Conservation (phyloP, 2,797 vertebrate genomes). For the Naso thynnoides region DNA sequence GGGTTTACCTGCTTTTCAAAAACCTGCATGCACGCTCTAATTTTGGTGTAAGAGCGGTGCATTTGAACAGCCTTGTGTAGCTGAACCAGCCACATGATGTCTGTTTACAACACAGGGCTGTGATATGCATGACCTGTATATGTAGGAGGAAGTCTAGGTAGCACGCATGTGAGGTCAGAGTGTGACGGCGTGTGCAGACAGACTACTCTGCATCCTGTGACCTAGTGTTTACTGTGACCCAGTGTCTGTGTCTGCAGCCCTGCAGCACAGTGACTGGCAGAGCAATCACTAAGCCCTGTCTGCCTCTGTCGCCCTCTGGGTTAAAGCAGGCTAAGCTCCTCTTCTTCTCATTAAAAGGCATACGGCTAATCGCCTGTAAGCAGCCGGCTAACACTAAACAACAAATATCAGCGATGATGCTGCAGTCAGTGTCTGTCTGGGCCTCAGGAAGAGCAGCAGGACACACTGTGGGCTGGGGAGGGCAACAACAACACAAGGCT, state of each 20-base stretch:
- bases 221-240: slow-evolving; percentile 51
- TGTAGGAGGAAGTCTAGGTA: slow-evolving; percentile 1
- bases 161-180: slow-evolving; percentile 33
- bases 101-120: neutral
- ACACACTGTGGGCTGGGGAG: neutral
- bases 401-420: slow-evolving; percentile 57
- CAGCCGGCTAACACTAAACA: slow-evolving; percentile 72
- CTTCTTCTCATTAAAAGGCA: slow-evolving; percentile 81
- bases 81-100: neutral
- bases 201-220: slow-evolving; percentile 56
- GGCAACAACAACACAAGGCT: neutral
- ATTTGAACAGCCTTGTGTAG: neutral
- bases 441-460: slow-evolving; percentile 22
- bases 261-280: slow-evolving; percentile 34
- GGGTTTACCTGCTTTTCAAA: too few species aligned
- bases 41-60: too few species aligned
- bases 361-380: slow-evolving; percentile 76
- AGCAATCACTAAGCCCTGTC: slow-evolving; percentile 58
- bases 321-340: slow-evolving; percentile 72
- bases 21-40: too few species aligned
- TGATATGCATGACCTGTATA: neutral
- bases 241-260: slow-evolving; percentile 50
- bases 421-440: slow-evolving; percentile 4
- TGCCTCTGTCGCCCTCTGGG: slow-evolving; percentile 62
- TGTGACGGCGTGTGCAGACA: slow-evolving; percentile 38